Percentiles rank a stretch among this genome's conserved stretches.
Conservation (phyloP, 2,113 vertebrate genomes). For the Hemichromis elongatus region DNA sequence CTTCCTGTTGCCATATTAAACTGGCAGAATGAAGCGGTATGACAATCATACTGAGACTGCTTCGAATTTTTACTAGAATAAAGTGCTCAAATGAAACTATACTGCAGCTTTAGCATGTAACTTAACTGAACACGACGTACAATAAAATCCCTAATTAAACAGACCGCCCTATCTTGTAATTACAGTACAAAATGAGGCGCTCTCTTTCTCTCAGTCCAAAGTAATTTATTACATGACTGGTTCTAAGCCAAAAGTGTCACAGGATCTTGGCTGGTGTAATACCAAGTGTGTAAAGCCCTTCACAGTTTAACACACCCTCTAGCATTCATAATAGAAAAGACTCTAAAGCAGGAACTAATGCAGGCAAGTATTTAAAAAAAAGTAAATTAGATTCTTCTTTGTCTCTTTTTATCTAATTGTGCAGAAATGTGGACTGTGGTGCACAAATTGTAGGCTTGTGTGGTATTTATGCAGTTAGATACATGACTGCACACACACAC, state of each 20-base stretch:
- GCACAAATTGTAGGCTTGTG: background rate
- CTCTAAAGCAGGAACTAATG: background rate
- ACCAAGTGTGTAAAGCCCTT: background rate
- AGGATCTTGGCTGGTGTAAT: background rate
- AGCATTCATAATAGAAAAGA: background rate
- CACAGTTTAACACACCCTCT: background rate
- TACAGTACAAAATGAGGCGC: background rate
- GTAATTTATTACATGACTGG: slow-evolving; percentile 18
- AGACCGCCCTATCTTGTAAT: background rate
- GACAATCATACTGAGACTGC: background rate
- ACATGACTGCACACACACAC: background rate
- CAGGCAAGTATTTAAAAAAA: background rate
- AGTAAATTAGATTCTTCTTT: background rate
- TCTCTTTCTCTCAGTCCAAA: background rate
- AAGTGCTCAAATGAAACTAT: background rate
- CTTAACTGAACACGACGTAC: background rate
- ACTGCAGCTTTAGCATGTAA: background rate
- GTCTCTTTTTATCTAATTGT: background rate
- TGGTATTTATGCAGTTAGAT: background rate
- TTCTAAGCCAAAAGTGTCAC: background rate
- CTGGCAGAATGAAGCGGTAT: background rate
- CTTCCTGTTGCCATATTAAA: background rate
- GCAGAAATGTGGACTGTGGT: background rate
- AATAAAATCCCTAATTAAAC: background rate
- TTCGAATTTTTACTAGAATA: background rate